A percentile compares a stretch with the other conserved stretches of the same genome.
phyloP scores from a whole-genome alignment of 2,113 vertebrate genomes.

The Heteronetta atricapilla region DNA sequence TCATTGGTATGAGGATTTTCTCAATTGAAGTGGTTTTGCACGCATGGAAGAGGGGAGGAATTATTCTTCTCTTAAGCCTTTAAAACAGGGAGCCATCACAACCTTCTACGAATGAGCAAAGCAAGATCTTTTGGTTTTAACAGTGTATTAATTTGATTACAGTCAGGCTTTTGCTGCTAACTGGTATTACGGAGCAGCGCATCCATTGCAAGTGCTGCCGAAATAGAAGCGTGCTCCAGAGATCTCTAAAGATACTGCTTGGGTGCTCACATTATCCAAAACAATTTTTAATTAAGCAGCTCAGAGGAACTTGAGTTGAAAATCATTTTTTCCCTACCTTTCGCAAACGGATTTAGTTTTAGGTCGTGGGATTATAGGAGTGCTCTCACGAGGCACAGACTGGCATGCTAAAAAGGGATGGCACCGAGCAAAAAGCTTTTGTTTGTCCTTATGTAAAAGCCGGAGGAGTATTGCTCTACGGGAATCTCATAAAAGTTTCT shows the following conservation, averaged over 20 bases:
- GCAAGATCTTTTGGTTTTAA: background rate
- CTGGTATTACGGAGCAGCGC: background rate
- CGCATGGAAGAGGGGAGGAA: background rate
- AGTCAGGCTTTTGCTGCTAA: constrained; percentile 12
- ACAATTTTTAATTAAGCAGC: constrained; percentile 57
- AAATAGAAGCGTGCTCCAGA: background rate
- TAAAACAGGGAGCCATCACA: background rate
- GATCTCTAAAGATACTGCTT: constrained; percentile 13
- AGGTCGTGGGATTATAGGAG: constrained; percentile 2
- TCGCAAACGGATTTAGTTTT: constrained; percentile 33
- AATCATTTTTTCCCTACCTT: constrained; percentile 6
- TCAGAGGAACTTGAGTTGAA: constrained; percentile 21
- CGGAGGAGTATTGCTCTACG: background rate
- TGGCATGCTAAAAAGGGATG: constrained; percentile 1
- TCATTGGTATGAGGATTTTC: constrained; percentile 84
- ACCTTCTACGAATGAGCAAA: background rate
- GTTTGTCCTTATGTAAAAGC: background rate
- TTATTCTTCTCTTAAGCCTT: background rate
- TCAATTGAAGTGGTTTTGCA: background rate
- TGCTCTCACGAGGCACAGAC: constrained; percentile 8
- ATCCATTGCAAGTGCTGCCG: background rate
- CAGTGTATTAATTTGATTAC: constrained; percentile 13
- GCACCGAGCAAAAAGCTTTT: background rate
- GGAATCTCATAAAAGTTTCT: constrained; percentile 1
- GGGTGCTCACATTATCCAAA: constrained; percentile 25